Conservation (phyloP, 92 coral and sea anemone species). For the Montipora capitata region DNA sequence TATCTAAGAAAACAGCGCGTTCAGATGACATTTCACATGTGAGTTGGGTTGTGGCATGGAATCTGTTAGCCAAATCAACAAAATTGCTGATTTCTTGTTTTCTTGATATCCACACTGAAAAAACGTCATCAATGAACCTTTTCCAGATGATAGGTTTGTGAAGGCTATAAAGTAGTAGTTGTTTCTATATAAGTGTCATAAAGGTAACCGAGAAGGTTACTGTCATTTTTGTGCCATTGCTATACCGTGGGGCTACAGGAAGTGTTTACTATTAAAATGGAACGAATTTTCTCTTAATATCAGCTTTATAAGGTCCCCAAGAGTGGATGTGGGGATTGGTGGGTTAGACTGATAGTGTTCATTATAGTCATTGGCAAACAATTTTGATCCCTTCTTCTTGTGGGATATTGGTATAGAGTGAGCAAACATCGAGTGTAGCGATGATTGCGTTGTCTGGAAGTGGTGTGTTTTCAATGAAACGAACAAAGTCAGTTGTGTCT, state of each 20-base stretch:
- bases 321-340: constrained; percentile 7
- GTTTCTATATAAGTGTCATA: not conserved
- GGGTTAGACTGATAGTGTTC: constrained; percentile 10
- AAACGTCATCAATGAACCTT: no score
- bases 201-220: not conserved
- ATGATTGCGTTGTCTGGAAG: constrained; percentile 27
- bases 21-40: not conserved
- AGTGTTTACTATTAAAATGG: constrained; percentile 9
- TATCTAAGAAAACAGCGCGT: not conserved
- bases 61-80: not conserved
- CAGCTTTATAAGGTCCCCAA: constrained; percentile 32
- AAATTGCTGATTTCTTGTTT: not conserved
- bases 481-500: constrained; percentile 52
- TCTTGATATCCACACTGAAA: not conserved
- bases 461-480: constrained; percentile 25
- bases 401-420: constrained; percentile 53
- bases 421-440: constrained; percentile 13
- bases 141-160: no score
- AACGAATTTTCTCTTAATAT: constrained; percentile 34
- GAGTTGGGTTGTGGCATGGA: not conserved
- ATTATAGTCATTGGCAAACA: constrained; percentile 42
- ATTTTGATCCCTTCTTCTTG: constrained; percentile 30
- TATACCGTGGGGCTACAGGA: constrained; percentile 5
- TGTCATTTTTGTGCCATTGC: not conserved
- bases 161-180: not conserved